Conservation (phyloP, 35 echinoderm and acorn worm species). For the Apostichopus japonicus region DNA sequence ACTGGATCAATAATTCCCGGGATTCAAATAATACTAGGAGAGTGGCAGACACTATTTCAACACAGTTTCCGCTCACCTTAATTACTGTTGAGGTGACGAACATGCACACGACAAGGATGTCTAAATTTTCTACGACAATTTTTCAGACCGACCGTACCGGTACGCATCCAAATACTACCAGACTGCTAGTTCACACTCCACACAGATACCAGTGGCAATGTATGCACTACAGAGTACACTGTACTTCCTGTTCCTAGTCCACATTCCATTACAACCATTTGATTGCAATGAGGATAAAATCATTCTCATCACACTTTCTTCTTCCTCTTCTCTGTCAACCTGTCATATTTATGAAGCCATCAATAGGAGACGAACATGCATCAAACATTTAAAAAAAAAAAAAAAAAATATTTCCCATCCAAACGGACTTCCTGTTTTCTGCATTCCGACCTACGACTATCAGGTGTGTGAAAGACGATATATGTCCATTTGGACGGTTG, state of each 20-base stretch:
- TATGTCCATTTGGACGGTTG: neutral
- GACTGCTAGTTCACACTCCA: neutral
- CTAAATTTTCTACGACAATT: too few species aligned
- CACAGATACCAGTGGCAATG: neutral
- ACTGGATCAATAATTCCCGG: too few species aligned
- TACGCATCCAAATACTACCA: too few species aligned
- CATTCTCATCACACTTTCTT: neutral
- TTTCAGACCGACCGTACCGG: too few species aligned
- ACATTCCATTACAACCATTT: neutral
- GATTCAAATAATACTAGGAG: too few species aligned
- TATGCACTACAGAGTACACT: neutral
- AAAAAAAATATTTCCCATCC: neutral
- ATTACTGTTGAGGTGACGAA: too few species aligned
- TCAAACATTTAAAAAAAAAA: neutral
- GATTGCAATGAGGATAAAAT: neutral
- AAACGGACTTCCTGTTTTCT: neutral
- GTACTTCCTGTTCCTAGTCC: neutral
- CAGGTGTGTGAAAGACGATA: neutral
- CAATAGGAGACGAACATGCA: neutral
- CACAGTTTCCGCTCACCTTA: too few species aligned
- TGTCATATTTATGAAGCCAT: constrained; percentile 9
- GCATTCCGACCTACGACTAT: neutral
- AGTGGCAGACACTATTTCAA: too few species aligned
- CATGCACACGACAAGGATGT: too few species aligned
- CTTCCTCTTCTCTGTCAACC: neutral